Base-by-base conservation (phyloP, 2,113 vertebrate genomes). In the Rattus rattus region DNA sequence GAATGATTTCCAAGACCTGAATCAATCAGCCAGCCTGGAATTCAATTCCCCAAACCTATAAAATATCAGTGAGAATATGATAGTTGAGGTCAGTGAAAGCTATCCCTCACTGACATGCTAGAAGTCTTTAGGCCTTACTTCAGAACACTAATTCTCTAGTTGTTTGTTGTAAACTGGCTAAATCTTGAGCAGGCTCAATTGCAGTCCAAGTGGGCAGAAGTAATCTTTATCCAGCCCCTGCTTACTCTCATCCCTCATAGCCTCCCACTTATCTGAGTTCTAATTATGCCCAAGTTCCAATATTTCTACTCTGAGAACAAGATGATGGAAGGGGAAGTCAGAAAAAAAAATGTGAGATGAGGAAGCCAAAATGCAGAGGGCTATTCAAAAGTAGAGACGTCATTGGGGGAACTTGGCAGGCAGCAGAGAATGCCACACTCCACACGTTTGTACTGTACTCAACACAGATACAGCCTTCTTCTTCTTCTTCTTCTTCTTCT, bases 1-100 rank as follows among this genome's bases (percentile, higher is more conserved):
- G 39, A 79, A 76, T 92, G 20, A 80, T 93, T 96, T 94, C 19
- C 87, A 65, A 95, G 94, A 92, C 49, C 17, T 54, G n/a, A 94
- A 30, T 87, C 79, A 88, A n/a, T 96, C 56, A 43, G 28, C 39
- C 88, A 39, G 7, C 12, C 47, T 59, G n/a, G 4, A 39, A 65
- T 90, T 80, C 73, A 84, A 88, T 76, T 95, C 87, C 22, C 9
- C 26, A 56, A 8, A 39, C n/a, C 28, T 56, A 14, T 92, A 87
- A 89, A 88, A 59, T 67, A 76, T 73, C 28, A 36, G 17, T 87
- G 47, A 91, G 5, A 91, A 0, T 52, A 73, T 43, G 30, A 63
- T 47, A 47, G 2, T 17, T 39, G 88, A 7, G 16, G 54, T 52
- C 16, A 92, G 28, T 54, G 69, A 72, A 26, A 36, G 17, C 39